These are phyloP conservation scores for Pelobates fuscus DNA, from an alignment of 2,113 vertebrate genomes.

Conservation along the genomic window DNA sequence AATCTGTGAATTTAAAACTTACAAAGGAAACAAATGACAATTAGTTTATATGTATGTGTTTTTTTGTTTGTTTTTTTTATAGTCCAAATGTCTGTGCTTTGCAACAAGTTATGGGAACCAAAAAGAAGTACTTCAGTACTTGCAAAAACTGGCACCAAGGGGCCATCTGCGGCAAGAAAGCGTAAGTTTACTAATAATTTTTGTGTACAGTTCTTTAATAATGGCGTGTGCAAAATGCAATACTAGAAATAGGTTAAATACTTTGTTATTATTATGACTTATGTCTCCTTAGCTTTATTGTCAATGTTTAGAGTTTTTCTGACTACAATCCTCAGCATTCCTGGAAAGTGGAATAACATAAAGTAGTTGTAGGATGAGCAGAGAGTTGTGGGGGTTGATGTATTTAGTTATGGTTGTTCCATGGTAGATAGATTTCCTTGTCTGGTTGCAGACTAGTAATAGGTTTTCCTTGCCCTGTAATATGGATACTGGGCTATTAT, in stretches of 20 bases:
- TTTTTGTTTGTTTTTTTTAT: slow-evolving; percentile 43
- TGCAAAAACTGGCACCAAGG: slow-evolving; percentile 95
- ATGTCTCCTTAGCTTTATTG: too few relatives aligned
- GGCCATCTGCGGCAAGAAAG: slow-evolving; percentile 93
- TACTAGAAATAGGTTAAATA: not conserved
- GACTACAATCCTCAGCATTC: too few relatives aligned
- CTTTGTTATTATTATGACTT: too few relatives aligned
- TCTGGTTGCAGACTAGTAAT: too few relatives aligned
- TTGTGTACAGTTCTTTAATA: not conserved
- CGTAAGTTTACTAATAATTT: slow-evolving; percentile 77
- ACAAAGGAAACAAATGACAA: not conserved
- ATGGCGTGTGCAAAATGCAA: not conserved
- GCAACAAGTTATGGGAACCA: slow-evolving; percentile 93
- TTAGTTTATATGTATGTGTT: slow-evolving; percentile 15
- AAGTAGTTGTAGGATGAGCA: too few relatives aligned
- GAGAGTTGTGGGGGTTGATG: too few relatives aligned
- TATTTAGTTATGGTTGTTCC: too few relatives aligned
- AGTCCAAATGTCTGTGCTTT: slow-evolving; percentile 95
- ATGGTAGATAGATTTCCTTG: too few relatives aligned
- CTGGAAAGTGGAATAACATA: too few relatives aligned
- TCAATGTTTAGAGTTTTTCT: too few relatives aligned
- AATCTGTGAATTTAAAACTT: not conserved
- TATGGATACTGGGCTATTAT: not conserved
- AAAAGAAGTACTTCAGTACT: slow-evolving; percentile 97
- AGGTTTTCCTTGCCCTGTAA: too few relatives aligned